Percentiles rank a stretch among this genome's conserved stretches.
phyloP scores from a whole-genome alignment of 2,113 vertebrate genomes.

The Neolamprologus variostigma region DNA sequence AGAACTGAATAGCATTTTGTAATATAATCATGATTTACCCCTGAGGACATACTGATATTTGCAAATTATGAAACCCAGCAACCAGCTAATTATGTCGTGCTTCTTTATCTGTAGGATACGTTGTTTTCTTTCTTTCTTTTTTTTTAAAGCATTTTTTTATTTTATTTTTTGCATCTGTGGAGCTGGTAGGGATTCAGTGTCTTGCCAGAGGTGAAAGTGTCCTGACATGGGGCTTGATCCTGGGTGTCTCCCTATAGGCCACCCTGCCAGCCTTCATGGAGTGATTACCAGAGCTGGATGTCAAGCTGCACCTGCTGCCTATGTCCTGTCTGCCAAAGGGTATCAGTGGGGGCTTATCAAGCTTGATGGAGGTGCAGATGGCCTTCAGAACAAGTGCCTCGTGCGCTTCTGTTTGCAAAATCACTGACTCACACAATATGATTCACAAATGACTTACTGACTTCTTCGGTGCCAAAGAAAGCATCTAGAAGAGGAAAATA shows the following conservation, averaged over 20 bases:
- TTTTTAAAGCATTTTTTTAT: neutral
- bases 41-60: neutral
- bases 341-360: conserved; percentile 37
- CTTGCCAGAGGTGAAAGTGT: neutral
- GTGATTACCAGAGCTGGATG: conserved; percentile 23
- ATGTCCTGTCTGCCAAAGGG: conserved; percentile 22
- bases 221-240: neutral
- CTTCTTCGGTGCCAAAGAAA: conserved; percentile 16
- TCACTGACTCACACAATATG: conserved; percentile 42
- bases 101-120: neutral
- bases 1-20: neutral
- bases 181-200: neutral
- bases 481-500: neutral
- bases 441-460: conserved; percentile 43
- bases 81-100: neutral
- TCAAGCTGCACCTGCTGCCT: conserved; percentile 38
- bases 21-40: neutral
- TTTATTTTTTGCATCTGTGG: neutral
- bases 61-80: neutral
- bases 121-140: neutral
- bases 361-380: conserved; percentile 50
- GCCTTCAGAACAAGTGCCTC: conserved; percentile 17
- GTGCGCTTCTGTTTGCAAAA: conserved; percentile 26
- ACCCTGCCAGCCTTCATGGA: neutral
- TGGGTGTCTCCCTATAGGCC: neutral